These are phyloP conservation scores for Pangasius larnaudii DNA, from an alignment of 2,797 vertebrate genomes.

Conservation along the genomic window DNA sequence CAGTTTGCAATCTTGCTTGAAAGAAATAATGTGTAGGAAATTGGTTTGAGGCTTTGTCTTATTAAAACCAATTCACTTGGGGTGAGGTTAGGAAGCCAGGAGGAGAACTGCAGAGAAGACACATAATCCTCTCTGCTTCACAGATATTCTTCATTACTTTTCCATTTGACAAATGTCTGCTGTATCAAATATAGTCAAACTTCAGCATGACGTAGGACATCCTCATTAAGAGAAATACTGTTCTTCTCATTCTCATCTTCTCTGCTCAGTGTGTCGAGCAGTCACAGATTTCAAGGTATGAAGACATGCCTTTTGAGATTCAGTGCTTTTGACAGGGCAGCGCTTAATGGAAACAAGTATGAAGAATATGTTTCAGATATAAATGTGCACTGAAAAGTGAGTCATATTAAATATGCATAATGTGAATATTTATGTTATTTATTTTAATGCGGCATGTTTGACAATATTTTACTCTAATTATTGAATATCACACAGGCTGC, in stretches of 20 bases:
- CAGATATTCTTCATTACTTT: constrained; percentile 17
- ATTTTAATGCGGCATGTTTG: constrained; percentile 1
- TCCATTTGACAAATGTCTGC: constrained; percentile 6
- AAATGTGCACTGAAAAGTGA: background rate
- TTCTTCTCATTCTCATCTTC: background rate
- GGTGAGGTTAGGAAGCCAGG: constrained; percentile 18
- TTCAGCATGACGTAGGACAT: constrained; percentile 13
- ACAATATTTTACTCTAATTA: constrained; percentile 18
- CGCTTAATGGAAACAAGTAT: constrained; percentile 8
- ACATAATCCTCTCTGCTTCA: background rate
- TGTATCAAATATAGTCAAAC: constrained; percentile 24
- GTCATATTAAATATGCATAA: background rate
- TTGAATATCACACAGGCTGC: background rate
- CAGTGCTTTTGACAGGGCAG: background rate
- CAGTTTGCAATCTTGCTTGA: constrained; percentile 42
- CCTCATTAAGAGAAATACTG: constrained; percentile 20
- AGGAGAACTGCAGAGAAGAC: constrained; percentile 3
- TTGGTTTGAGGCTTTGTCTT: constrained; percentile 41
- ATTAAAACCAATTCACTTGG: constrained; percentile 48
- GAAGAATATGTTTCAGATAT: constrained; percentile 13
- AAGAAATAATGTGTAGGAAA: constrained; percentile 38
- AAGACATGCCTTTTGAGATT: background rate
- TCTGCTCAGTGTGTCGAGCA: constrained; percentile 5
- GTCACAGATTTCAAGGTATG: background rate
- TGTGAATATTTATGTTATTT: background rate